Conservation (phyloP, 2,113 vertebrate species). For the Megaptera novaeangliae region DNA sequence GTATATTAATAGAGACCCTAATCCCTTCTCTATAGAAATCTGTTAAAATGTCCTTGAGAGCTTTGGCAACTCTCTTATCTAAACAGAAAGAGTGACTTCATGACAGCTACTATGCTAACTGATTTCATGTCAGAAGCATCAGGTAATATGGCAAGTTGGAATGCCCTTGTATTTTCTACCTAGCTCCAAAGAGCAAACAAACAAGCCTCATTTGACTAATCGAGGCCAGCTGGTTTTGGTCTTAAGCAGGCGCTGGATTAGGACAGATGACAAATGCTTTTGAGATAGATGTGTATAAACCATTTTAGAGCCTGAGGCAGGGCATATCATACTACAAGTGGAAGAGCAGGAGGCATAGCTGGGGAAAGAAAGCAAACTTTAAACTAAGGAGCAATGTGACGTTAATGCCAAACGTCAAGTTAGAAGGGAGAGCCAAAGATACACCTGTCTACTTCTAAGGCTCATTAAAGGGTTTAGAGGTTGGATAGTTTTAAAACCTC, state of each 20-base stretch:
- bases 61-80: constrained; percentile 75
- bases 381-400: constrained; percentile 53
- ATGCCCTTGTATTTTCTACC: constrained; percentile 77
- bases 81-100: constrained; percentile 82
- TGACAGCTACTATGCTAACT: constrained; percentile 36
- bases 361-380: constrained; percentile 50
- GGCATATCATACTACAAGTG: constrained; percentile 69
- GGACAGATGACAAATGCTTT: constrained; percentile 78
- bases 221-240: constrained; percentile 75
- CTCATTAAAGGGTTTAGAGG: neutral
- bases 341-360: neutral
- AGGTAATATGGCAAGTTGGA: constrained; percentile 71
- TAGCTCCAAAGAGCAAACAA: constrained; percentile 79
- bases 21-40: constrained; percentile 55
- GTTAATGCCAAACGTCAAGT: constrained; percentile 62
- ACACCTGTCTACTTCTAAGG: constrained; percentile 40
- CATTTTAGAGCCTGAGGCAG: constrained; percentile 64
- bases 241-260: constrained; percentile 58
- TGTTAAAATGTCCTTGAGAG: constrained; percentile 74
- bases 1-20: constrained; percentile 76
- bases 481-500: neutral
- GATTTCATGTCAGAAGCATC: constrained; percentile 77
- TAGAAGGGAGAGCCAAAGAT: constrained; percentile 16
- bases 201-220: constrained; percentile 68
- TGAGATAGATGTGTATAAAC: constrained; percentile 63